phyloP scores from a whole-genome alignment of 2,797 vertebrate genomes.

The Paguma larvata region DNA sequence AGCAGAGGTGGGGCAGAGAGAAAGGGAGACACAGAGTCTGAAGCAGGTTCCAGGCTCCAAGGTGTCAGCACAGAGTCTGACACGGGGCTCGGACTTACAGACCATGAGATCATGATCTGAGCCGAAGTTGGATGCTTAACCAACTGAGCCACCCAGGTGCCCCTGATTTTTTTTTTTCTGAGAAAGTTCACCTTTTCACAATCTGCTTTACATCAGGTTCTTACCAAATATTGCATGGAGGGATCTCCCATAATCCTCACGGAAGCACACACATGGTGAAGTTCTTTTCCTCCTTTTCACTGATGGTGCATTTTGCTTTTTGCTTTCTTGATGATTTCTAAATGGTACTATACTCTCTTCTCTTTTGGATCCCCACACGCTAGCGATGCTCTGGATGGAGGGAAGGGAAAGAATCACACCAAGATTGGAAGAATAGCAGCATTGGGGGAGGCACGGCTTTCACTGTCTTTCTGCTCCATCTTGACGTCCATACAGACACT shows the following conservation, averaged over 20 bases:
- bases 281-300: background rate
- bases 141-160: no score
- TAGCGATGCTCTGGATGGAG: rapidly evolving
- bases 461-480: background rate
- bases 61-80: no score
- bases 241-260: background rate
- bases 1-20: no score
- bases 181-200: background rate
- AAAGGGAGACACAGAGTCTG: no score
- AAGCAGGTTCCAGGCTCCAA: no score
- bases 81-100: no score
- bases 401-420: background rate
- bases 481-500: rapidly evolving
- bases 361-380: background rate
- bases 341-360: background rate
- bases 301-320: background rate
- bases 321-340: background rate
- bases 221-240: background rate
- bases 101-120: no score
- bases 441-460: rapidly evolving
- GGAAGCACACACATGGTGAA: background rate
- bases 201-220: no score
- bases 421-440: rapidly evolving
- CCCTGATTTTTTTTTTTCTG: background rate
- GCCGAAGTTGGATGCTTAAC: no score